Evolutionary conservation across 2,113 vertebrate species (phyloP).

Genomic region (Ardeotis arabs): DNA sequence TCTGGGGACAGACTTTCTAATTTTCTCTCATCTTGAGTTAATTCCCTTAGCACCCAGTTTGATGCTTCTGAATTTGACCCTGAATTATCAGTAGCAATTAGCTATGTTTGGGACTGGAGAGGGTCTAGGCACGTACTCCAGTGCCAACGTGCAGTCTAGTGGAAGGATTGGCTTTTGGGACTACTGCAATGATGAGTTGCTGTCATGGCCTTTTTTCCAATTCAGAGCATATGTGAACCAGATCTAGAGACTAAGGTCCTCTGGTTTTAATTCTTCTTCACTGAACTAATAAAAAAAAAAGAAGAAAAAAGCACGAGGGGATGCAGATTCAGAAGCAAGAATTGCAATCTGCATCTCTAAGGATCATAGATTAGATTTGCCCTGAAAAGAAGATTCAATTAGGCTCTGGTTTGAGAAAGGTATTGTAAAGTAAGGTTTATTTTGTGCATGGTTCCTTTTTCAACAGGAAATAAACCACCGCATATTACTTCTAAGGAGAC

Average conservation of each 20-base stretch:
- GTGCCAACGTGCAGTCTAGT: not conserved
- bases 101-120: not conserved
- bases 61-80: not conserved
- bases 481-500: not conserved
- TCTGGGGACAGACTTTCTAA: not conserved
- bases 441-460: not conserved
- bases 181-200: not conserved
- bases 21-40: not conserved
- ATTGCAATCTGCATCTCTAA: not conserved
- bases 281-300: not conserved
- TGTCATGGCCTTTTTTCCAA: not conserved
- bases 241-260: not conserved
- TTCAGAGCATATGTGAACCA: not conserved
- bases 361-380: slow-evolving; percentile 3
- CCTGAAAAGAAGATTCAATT: not conserved
- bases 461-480: not conserved
- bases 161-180: not conserved
- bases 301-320: not conserved
- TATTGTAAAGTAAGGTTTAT: not conserved
- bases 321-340: not conserved
- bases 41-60: not conserved
- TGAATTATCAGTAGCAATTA: not conserved
- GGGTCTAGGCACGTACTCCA: not conserved
- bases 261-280: not conserved
- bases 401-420: not conserved